phyloP scores from a whole-genome alignment of 2,888 invertebrate genomes.

The Dione juno region DNA sequence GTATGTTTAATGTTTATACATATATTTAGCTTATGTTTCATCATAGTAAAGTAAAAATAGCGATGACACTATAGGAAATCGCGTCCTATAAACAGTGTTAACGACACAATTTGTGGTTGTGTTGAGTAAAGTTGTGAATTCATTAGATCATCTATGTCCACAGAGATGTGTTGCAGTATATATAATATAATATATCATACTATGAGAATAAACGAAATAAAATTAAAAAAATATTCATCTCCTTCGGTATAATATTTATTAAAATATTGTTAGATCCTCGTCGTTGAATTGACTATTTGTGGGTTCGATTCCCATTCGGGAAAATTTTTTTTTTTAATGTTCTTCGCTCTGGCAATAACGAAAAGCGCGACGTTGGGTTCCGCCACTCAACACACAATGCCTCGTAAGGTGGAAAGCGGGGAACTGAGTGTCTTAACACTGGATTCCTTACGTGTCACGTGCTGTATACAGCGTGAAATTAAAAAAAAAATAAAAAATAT shows the following conservation, averaged over 20 bases:
- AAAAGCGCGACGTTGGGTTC: not conserved
- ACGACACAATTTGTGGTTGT: constrained; percentile 37
- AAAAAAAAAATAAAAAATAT: too few species aligned
- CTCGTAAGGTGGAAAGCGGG: not conserved
- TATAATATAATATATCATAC: constrained; percentile 2
- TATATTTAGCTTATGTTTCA: constrained; percentile 14
- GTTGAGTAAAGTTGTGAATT: constrained; percentile 53
- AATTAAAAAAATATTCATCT: not conserved
- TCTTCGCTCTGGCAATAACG: not conserved
- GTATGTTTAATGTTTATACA: not conserved
- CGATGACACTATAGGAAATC: constrained; percentile 37
- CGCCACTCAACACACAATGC: not conserved
- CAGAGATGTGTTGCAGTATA: constrained; percentile 6
- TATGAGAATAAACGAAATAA: not conserved
- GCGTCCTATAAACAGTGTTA: constrained; percentile 30
- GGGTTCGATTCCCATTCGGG: not conserved
- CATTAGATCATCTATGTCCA: constrained; percentile 53
- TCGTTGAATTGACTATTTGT: too few species aligned
- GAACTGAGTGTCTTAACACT: not conserved
- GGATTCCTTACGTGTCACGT: too few species aligned
- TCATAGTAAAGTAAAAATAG: constrained; percentile 39
- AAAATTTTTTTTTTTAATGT: not conserved
- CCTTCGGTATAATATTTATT: too few species aligned
- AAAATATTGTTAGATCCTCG: too few species aligned
- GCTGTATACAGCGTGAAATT: too few species aligned